Evolutionary conservation across 2,113 vertebrate species (phyloP).

Genomic region (Promerops cafer): DNA sequence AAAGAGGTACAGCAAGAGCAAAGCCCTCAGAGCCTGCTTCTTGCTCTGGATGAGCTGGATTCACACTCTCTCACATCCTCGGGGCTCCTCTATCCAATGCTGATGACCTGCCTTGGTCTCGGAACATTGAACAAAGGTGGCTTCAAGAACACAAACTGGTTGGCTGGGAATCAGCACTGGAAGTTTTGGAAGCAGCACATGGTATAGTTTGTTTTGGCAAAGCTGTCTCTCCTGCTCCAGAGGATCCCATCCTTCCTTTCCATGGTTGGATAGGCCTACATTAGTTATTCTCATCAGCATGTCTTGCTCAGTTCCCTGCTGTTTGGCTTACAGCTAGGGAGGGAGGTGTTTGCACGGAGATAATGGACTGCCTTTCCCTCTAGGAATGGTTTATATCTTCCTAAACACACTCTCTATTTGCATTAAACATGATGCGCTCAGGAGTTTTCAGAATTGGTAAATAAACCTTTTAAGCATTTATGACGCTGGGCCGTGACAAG

Average conservation of each 20-base stretch:
- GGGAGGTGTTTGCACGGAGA: constrained; percentile 35
- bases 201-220: not conserved
- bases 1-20: not conserved
- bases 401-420: constrained; percentile 60
- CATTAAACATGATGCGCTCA: constrained; percentile 36
- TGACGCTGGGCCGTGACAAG: constrained; percentile 6
- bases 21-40: not conserved
- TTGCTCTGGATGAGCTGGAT: not conserved
- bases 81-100: not conserved
- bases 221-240: not conserved
- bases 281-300: constrained; percentile 11
- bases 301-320: constrained; percentile 11
- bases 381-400: constrained; percentile 50
- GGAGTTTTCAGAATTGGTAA: constrained; percentile 46
- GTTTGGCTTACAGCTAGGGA: constrained; percentile 35
- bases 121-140: not conserved
- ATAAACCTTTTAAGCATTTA: constrained; percentile 59
- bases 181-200: not conserved
- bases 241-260: constrained; percentile 1
- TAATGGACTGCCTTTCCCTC: constrained; percentile 53
- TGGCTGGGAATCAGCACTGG: not conserved
- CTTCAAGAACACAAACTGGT: not conserved
- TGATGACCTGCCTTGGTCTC: not conserved
- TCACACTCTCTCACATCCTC: not conserved
- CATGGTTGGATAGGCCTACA: not conserved